phyloP scores from a whole-genome alignment of 2,888 invertebrate species.

The Thymelicus sylvestris region DNA sequence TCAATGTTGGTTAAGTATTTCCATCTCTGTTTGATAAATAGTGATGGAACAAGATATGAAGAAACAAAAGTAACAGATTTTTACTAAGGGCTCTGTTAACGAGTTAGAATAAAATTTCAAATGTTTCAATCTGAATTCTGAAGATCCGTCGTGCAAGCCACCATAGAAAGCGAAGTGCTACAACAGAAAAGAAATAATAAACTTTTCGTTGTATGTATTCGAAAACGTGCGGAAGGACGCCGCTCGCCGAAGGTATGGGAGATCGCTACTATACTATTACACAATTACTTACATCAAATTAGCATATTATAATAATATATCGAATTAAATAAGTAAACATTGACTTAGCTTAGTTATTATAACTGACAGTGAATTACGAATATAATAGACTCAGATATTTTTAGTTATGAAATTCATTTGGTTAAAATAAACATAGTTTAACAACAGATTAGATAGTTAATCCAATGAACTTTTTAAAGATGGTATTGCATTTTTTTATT shows the following conservation, averaged over 20 bases:
- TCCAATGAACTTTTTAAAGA: slow-evolving; percentile 19
- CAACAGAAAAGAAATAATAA: slow-evolving; percentile 67
- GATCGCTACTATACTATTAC: slow-evolving; percentile 82
- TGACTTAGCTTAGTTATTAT: slow-evolving; percentile 83
- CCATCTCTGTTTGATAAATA: not conserved
- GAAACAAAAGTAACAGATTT: too few species aligned
- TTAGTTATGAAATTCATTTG: slow-evolving; percentile 22
- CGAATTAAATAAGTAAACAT: slow-evolving; percentile 83
- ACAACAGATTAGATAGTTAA: slow-evolving; percentile 27
- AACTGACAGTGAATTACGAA: slow-evolving; percentile 73
- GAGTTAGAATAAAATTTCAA: not conserved
- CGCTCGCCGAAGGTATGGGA: slow-evolving; percentile 80
- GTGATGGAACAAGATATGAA: not conserved
- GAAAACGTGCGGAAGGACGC: slow-evolving; percentile 62
- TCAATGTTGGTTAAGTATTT: not conserved
- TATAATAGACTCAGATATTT: slow-evolving; percentile 56
- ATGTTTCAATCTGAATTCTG: slow-evolving; percentile 1
- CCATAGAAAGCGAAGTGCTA: slow-evolving; percentile 41
- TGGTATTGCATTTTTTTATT: slow-evolving; percentile 13
- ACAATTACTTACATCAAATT: slow-evolving; percentile 81
- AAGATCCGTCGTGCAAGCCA: not conserved
- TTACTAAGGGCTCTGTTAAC: not conserved
- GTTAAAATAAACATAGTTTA: slow-evolving; percentile 28
- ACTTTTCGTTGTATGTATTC: slow-evolving; percentile 83
- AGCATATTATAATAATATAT: slow-evolving; percentile 66